Evolutionary conservation across 2,797 vertebrate genomes (phyloP).

Genomic region (Otus scops): DNA sequence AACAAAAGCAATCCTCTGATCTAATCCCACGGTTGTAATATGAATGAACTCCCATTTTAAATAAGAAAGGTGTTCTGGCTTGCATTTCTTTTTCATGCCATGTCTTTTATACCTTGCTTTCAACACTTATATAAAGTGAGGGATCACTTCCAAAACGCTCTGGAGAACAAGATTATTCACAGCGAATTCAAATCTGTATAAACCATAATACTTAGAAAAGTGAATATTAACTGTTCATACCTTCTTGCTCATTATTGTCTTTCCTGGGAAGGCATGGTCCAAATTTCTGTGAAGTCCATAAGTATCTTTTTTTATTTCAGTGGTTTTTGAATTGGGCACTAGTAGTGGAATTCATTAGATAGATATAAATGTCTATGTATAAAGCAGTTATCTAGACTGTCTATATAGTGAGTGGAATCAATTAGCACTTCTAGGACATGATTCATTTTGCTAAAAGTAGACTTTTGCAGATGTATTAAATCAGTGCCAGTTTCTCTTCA

Average conservation of each 20-base stretch:
- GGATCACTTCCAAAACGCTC: background rate
- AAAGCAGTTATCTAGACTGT: background rate
- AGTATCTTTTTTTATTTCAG: background rate
- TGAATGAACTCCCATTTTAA: background rate
- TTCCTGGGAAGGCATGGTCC: background rate
- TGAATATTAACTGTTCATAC: background rate
- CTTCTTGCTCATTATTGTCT: background rate
- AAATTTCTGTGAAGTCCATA: background rate
- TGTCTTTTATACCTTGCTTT: background rate
- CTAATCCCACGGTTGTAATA: background rate
- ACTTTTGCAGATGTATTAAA: background rate
- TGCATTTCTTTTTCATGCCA: background rate
- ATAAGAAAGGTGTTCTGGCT: background rate
- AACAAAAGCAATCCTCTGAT: background rate
- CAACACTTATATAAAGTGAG: background rate
- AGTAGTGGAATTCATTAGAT: background rate
- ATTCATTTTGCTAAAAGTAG: background rate
- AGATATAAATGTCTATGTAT: background rate
- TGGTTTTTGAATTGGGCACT: background rate
- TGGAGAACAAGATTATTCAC: background rate
- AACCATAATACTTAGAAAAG: background rate
- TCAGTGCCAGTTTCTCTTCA: background rate
- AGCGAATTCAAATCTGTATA: background rate
- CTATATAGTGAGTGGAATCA: background rate
- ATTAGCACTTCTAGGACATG: background rate